Conservation (phyloP, 2,113 vertebrate species). For the Todiramphus chloris region DNA sequence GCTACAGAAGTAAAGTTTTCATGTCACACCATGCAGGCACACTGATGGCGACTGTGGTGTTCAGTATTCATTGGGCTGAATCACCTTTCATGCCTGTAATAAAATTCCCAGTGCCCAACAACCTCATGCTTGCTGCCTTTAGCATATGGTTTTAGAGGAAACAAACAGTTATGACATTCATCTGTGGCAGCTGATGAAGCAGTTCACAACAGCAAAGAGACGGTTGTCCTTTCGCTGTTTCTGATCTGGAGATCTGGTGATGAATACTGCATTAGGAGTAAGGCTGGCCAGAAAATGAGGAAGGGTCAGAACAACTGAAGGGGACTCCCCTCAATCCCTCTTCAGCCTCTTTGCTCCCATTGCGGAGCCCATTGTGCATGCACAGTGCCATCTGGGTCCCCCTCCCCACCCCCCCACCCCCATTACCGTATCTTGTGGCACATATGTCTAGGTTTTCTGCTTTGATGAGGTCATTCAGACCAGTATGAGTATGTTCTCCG, state of each 20-base stretch:
- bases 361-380: neutral
- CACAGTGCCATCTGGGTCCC: conserved; percentile 20
- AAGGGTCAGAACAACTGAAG: neutral
- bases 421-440: neutral
- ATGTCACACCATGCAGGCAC: neutral
- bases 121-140: neutral
- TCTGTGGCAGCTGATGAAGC: neutral
- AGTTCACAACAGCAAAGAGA: neutral
- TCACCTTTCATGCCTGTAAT: neutral
- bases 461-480: neutral
- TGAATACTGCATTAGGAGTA: neutral
- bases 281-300: neutral
- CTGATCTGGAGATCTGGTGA: neutral
- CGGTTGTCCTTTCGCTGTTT: neutral
- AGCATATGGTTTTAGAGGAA: neutral
- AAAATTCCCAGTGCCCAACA: neutral
- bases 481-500: neutral
- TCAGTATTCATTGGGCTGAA: neutral
- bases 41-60: fast-evolving
- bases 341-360: neutral
- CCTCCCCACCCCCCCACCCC: neutral
- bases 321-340: neutral
- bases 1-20: neutral
- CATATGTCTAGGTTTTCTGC: conserved; percentile 24
- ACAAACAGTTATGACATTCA: neutral